Evolutionary conservation across 2,888 invertebrate genomes (phyloP), one percentile per base, ranked within the genome.

Genomic region (Magallana nippona): DNA sequence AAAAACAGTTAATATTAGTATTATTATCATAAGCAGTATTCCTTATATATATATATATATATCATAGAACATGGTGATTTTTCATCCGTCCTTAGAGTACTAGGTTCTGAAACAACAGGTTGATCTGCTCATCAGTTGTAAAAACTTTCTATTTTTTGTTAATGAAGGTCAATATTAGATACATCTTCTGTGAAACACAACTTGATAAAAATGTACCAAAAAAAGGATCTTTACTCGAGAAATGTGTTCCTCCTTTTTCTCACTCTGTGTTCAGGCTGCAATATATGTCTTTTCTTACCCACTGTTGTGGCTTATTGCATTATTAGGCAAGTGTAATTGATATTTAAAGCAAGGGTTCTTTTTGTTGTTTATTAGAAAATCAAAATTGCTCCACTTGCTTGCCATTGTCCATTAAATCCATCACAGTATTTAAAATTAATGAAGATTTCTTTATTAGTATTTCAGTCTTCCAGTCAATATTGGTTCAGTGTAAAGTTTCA

Each of bases 401-500:
- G 71, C 71, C 71, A 71, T 71, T 71, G 13, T 2, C 10, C 63
- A 63, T 19, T 71, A 22, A 13, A 44, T 44, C 2, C 27, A 71
- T 27, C 27, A 60, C 13, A n/a, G 8, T n/a, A 60, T 15, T n/a
- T 8, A 44, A 44, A 44, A 44, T 44, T 44, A 44, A 60, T 11
- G 17, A 3, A 8, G 32, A 22, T 63, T 63, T 63, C 13, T 27
- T 71, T 71, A 15, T 71, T 71, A 15, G 22, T 27, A 22, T 13
- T 63, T 60, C 17, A 22, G 71, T 71, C 71, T 71, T 71, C 71
- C 71, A 71, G 71, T 8, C 71, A 71, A 27, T 27, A 71, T n/a
- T n/a, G 27, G 15, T 27, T 22, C 22, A 71, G 63, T 22, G 2
- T 15, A 17, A 71, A 17, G 13, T 71, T 22, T 22, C 32, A 71